Conservation (phyloP, 2,888 invertebrate species). For the Aleiodes testaceus region DNA sequence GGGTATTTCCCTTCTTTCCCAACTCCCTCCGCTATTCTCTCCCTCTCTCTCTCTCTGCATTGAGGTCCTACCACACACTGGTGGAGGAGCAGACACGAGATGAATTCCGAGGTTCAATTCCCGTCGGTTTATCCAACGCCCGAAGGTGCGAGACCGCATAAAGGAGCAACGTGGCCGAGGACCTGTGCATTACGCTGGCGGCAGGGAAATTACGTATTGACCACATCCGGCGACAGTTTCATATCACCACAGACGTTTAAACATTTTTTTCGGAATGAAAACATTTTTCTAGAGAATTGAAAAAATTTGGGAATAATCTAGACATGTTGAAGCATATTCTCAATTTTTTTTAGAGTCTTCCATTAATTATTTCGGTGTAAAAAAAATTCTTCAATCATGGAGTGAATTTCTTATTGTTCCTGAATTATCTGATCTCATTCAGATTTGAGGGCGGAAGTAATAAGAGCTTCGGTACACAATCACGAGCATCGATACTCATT, state of each 20-base stretch:
- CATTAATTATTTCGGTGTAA: too few relatives aligned
- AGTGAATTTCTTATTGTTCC: too few relatives aligned
- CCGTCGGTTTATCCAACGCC: slow-evolving; percentile 64
- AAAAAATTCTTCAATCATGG: too few relatives aligned
- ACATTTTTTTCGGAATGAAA: too few relatives aligned
- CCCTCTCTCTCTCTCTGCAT: slow-evolving; percentile 36
- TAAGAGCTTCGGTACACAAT: too few relatives aligned
- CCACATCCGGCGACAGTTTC: slow-evolving; percentile 23
- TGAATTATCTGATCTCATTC: too few relatives aligned
- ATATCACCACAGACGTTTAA: too few relatives aligned
- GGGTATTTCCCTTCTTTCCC: slow-evolving; percentile 67
- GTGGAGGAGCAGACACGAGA: slow-evolving; percentile 60
- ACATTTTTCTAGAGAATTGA: too few relatives aligned
- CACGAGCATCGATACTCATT: not conserved
- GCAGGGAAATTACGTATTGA: slow-evolving; percentile 55
- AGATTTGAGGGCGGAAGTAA: too few relatives aligned
- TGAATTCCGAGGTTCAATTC: slow-evolving; percentile 70
- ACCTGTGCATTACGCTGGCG: slow-evolving; percentile 43
- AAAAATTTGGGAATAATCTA: too few relatives aligned
- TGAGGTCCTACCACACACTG: slow-evolving; percentile 17
- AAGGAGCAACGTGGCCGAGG: slow-evolving; percentile 48
- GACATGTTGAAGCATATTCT: too few relatives aligned
- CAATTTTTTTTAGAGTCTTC: too few relatives aligned
- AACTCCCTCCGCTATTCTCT: slow-evolving; percentile 42
- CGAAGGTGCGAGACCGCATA: slow-evolving; percentile 55